These are phyloP conservation scores for Labia minor DNA, from an alignment of 2,888 invertebrate genomes.

Conservation along the genomic window DNA sequence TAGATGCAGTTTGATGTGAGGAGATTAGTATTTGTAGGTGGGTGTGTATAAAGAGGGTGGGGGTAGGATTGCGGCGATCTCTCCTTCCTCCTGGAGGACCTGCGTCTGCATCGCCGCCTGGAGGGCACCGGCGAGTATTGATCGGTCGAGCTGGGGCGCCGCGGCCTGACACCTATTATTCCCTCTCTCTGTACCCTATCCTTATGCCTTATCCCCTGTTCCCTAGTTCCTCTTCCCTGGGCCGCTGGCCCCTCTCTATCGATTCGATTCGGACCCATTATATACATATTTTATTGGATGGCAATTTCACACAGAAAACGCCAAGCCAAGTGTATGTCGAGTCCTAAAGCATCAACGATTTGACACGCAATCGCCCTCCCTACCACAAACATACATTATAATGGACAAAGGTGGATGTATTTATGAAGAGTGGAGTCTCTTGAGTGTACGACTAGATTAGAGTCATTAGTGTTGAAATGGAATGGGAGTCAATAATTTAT, in stretches of 20 bases:
- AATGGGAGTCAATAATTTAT: background rate
- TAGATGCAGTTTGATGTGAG: too few relatives aligned
- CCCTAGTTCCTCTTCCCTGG: background rate
- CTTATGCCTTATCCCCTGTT: background rate
- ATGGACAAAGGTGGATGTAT: background rate
- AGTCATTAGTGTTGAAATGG: background rate
- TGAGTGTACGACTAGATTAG: background rate
- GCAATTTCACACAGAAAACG: constrained; percentile 3
- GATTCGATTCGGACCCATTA: constrained; percentile 13
- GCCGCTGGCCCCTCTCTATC: background rate
- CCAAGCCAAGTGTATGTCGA: background rate
- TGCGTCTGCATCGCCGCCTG: background rate
- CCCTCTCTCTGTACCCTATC: background rate
- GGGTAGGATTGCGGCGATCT: background rate
- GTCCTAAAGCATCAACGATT: background rate
- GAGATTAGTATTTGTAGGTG: too few relatives aligned
- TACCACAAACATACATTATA: background rate
- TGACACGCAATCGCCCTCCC: background rate
- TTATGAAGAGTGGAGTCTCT: too few relatives aligned
- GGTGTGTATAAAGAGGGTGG: too few relatives aligned
- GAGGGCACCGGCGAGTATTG: background rate
- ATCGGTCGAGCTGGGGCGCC: background rate
- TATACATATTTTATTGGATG: constrained; percentile 13
- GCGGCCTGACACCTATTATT: constrained; percentile 13
- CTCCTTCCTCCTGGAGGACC: background rate